Percentiles rank a stretch among this genome's conserved stretches.
Evolutionary conservation across 2,797 vertebrate genomes (phyloP).

Genomic region (Myripristis jacobus): DNA sequence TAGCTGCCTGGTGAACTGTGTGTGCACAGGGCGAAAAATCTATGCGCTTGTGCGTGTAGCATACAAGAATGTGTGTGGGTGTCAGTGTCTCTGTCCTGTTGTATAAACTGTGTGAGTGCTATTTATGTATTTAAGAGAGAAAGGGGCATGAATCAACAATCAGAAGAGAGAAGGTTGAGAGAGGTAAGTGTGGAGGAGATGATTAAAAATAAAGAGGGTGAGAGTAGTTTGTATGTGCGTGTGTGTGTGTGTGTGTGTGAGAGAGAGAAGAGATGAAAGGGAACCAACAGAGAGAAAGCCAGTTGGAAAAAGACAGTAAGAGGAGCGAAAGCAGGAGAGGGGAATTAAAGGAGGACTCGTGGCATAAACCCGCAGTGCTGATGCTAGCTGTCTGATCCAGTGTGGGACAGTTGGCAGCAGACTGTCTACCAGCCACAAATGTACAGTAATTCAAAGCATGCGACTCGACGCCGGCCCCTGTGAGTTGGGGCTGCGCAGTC

Average conservation of each 20-base stretch:
- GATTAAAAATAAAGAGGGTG: slow-evolving; percentile 36
- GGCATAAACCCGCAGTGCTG: slow-evolving; percentile 72
- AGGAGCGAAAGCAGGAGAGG: slow-evolving; percentile 37
- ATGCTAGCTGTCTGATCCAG: slow-evolving; percentile 78
- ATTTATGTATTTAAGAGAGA: slow-evolving; percentile 22
- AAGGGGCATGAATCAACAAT: slow-evolving; percentile 43
- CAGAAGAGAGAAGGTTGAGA: slow-evolving; percentile 15
- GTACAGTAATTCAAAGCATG: slow-evolving; percentile 87
- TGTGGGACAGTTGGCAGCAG: slow-evolving; percentile 80
- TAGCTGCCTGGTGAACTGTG: slow-evolving; percentile 63
- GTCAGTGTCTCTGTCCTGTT: slow-evolving; percentile 44
- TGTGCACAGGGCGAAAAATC: slow-evolving; percentile 62
- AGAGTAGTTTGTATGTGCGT: background rate
- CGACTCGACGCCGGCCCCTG: slow-evolving; percentile 71
- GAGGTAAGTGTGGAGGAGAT: background rate
- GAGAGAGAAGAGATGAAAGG: slow-evolving; percentile 10
- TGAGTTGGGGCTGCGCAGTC: slow-evolving; percentile 63
- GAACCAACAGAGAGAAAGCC: slow-evolving; percentile 35
- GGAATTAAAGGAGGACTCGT: slow-evolving; percentile 63
- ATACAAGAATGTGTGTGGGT: slow-evolving; percentile 72
- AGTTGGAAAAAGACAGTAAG: slow-evolving; percentile 56
- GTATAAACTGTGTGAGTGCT: slow-evolving; percentile 29
- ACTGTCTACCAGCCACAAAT: slow-evolving; percentile 77
- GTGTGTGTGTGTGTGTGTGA: background rate
- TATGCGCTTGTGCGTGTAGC: slow-evolving; percentile 48